Evolutionary conservation across 2,888 invertebrate genomes (phyloP), one percentile per base, ranked within the genome.

Genomic region (Lapara coniferarum): DNA sequence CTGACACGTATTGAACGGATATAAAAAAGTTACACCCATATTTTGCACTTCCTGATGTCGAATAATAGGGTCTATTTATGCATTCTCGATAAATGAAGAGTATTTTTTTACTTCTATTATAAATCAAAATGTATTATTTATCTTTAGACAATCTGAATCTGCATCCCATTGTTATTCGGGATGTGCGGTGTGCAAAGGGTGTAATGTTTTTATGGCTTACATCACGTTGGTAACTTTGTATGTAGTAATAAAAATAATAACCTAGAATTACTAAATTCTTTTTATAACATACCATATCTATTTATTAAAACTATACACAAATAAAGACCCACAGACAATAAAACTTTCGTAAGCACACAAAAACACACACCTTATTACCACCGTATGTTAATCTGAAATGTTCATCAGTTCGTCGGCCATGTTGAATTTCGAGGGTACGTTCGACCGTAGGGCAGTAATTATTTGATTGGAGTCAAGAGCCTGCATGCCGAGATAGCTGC

Each of bases 41-140:
- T 93, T 93, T 93, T 93, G 93, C 93, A 92, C 92, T 92, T 93
- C 91, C 89, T 89, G 86, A 91, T 88, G 87, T 85, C 87, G 87
- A 91, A 93, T 93, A 93, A 93, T 92, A 89, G 93, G 90, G 91
- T 91, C 87, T 93, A 93, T 93, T 93, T 93, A 93, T 93, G 93
- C 93, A 93, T 92, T 92, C 89, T 89, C 93, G 78, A 93, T 93
- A 91, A 91, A 92, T 91, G 93, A 92, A 92, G 93, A 92, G 93
- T 91, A 88, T 89, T 91, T 92, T 93, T 93, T 93, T 90, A 89
- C 89, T 83, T 88, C 89, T 83, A 91, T 92, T 93, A 93, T 93
- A 93, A 93, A 93, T 93, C 93, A 93, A 92, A 93, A 92, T 91
- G 92, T 92, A 93, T 93, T 93, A 93, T 93, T 93, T 93, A 93